These are phyloP conservation scores for Cacatua alba DNA, from an alignment of 2,113 vertebrate species.

Conservation along the genomic window DNA sequence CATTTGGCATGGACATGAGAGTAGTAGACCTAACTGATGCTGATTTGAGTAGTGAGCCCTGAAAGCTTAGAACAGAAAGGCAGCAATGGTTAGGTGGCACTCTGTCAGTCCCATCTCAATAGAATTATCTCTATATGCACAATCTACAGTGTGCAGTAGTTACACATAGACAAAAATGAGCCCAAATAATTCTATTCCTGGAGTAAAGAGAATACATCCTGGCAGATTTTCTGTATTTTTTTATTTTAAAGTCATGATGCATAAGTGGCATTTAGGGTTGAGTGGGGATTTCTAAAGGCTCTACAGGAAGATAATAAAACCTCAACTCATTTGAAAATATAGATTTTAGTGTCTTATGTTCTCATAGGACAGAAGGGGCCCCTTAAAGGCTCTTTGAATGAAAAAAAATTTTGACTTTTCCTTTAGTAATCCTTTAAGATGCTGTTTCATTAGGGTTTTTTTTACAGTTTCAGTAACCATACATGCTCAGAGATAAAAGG, in stretches of 20 bases:
- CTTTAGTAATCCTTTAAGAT: background rate
- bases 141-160: background rate
- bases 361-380: background rate
- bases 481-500: background rate
- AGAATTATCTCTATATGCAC: background rate
- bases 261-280: background rate
- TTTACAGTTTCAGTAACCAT: background rate
- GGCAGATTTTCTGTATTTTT: background rate
- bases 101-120: background rate
- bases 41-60: background rate
- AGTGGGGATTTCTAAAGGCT: background rate
- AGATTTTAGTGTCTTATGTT: background rate
- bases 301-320: background rate
- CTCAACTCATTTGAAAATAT: background rate
- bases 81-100: background rate
- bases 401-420: background rate
- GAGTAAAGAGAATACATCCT: background rate
- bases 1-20: accelerated
- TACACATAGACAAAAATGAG: background rate
- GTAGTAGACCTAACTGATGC: background rate
- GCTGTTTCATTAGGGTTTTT: background rate
- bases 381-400: background rate
- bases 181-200: background rate
- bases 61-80: background rate
- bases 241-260: background rate